Conservation (phyloP, 2,113 vertebrate species). For the Gulo gulo region DNA sequence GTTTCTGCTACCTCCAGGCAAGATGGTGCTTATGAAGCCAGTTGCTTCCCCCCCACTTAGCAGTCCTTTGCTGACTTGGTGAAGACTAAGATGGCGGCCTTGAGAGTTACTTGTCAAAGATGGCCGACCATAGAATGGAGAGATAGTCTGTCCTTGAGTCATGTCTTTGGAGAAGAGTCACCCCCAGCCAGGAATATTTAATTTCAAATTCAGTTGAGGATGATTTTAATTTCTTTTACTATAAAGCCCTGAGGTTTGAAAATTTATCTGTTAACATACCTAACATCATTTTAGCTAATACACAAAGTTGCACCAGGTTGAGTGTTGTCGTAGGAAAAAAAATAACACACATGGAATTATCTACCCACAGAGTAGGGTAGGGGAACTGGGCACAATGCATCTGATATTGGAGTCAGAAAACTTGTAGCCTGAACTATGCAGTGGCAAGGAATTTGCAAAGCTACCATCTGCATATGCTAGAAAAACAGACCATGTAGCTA, state of each 20-base stretch:
- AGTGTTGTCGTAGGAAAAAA: background rate
- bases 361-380: background rate
- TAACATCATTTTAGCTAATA: background rate
- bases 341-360: background rate
- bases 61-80: background rate
- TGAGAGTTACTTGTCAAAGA: background rate
- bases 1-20: background rate
- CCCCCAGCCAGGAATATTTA: background rate
- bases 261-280: background rate
- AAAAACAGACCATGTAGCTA: background rate
- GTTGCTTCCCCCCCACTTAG: background rate
- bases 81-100: background rate
- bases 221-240: background rate
- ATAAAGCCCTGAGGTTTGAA: background rate
- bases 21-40: background rate
- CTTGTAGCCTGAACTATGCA: rapidly evolving
- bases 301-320: background rate
- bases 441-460: background rate
- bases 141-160: rapidly evolving
- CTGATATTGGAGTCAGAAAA: background rate
- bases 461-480: background rate
- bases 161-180: background rate
- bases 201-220: background rate
- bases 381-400: rapidly evolving
- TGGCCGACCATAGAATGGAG: rapidly evolving